phyloP scores from a whole-genome alignment of 2,113 vertebrate genomes.

The Salvelinus fontinalis region DNA sequence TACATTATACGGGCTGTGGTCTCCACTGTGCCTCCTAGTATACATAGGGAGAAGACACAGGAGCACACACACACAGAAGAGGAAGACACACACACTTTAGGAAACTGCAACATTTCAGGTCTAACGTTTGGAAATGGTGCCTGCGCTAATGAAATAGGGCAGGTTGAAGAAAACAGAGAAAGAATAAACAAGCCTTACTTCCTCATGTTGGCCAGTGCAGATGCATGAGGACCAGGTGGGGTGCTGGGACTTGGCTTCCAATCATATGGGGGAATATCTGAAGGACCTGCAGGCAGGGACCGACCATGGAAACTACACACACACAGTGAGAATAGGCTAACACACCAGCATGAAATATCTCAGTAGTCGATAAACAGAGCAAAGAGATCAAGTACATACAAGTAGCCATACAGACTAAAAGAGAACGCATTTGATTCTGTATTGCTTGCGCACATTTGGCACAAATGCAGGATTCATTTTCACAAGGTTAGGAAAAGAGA shows the following conservation, averaged over 20 bases:
- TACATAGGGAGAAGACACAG: not conserved
- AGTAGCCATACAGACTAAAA: too few species aligned
- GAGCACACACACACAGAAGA: not conserved
- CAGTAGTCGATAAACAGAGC: not conserved
- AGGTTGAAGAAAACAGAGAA: not conserved
- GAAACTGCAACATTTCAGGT: not conserved
- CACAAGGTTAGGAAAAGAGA: too few species aligned
- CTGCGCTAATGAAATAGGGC: not conserved
- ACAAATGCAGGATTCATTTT: too few species aligned
- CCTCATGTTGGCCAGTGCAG: constrained; percentile 27
- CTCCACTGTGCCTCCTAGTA: constrained; percentile 79
- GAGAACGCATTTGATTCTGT: too few species aligned
- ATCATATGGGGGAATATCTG: constrained; percentile 48
- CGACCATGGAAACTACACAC: constrained; percentile 35
- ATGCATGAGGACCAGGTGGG: constrained; percentile 9
- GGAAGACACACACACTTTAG: not conserved
- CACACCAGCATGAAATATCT: not conserved
- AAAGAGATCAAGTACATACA: not conserved
- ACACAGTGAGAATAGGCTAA: not conserved
- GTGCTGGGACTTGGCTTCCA: constrained; percentile 40
- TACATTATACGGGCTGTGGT: constrained; percentile 57
- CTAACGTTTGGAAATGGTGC: too few species aligned
- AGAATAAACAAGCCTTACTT: constrained; percentile 54
- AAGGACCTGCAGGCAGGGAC: constrained; percentile 9
- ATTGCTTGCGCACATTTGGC: too few species aligned